Evolutionary conservation across 2,113 vertebrate species (phyloP).

Genomic region (Delphinapterus leucas): DNA sequence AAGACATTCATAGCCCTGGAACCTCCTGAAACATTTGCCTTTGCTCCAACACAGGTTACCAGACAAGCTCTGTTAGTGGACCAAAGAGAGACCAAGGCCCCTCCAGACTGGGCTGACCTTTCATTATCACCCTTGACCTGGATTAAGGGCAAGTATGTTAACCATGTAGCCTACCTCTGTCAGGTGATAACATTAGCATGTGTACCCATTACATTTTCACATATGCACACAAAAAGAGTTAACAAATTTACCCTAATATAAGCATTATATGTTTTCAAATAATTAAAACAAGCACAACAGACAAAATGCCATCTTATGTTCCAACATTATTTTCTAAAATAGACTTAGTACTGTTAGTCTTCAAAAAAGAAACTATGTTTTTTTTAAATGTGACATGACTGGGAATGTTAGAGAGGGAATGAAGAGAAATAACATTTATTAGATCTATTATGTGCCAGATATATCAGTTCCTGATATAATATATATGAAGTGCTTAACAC

Average conservation of each 20-base stretch:
- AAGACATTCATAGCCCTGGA: neutral
- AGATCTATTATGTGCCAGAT: neutral
- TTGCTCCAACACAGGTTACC: neutral
- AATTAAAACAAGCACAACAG: neutral
- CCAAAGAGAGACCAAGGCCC: neutral
- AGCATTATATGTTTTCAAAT: conserved; percentile 12
- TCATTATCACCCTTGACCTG: neutral
- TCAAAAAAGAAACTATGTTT: neutral
- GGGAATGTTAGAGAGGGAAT: neutral
- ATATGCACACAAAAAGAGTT: neutral
- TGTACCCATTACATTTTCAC: neutral
- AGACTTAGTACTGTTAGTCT: neutral
- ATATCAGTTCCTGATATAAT: neutral
- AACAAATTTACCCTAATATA: neutral
- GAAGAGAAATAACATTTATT: neutral
- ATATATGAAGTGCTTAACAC: neutral
- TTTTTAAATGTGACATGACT: neutral
- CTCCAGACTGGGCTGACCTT: neutral
- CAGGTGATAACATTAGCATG: neutral
- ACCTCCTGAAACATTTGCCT: neutral
- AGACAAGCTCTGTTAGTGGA: neutral
- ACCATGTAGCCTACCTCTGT: neutral
- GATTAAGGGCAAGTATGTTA: neutral
- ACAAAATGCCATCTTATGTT: neutral
- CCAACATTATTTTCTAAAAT: conserved; percentile 19